phyloP scores from a whole-genome alignment of 2,113 vertebrate species.

The Bombycilla garrulus region DNA sequence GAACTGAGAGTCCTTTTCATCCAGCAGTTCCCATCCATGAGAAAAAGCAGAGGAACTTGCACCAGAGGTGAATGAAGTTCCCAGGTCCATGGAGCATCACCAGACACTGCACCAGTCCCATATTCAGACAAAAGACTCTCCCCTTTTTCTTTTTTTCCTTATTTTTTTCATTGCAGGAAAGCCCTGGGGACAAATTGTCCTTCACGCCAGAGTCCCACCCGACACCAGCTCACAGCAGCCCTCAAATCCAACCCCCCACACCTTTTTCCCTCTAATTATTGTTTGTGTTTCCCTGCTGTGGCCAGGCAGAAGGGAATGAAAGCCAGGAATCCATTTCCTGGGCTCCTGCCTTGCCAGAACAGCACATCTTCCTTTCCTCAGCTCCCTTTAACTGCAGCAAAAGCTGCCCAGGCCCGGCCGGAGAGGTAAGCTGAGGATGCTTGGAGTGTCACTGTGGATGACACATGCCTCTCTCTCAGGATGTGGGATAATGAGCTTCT shows the following conservation, averaged over 20 bases:
- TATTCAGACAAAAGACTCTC: background rate
- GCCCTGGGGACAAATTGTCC: background rate
- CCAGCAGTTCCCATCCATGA: background rate
- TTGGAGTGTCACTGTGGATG: conserved; percentile 69
- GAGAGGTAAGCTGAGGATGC: conserved; percentile 70
- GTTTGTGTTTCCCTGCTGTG: background rate
- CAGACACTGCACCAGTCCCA: background rate
- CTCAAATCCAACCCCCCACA: background rate
- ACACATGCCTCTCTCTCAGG: conserved; percentile 75
- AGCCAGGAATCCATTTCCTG: background rate
- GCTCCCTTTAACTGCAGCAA: background rate
- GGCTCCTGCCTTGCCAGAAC: background rate
- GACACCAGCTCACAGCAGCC: background rate
- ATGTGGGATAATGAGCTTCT: conserved; percentile 77
- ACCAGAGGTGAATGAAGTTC: background rate
- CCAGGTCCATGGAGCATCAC: background rate
- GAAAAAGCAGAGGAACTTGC: background rate
- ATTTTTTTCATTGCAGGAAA: background rate
- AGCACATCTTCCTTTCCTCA: background rate
- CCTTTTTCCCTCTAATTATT: background rate
- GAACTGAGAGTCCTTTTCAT: background rate
- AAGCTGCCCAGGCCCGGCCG: background rate
- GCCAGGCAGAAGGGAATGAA: background rate
- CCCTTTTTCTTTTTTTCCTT: background rate
- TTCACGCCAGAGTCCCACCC: background rate